Conservation (phyloP, 1,140 invertebrate species). For the Trichomalopsis sarcophagae region DNA sequence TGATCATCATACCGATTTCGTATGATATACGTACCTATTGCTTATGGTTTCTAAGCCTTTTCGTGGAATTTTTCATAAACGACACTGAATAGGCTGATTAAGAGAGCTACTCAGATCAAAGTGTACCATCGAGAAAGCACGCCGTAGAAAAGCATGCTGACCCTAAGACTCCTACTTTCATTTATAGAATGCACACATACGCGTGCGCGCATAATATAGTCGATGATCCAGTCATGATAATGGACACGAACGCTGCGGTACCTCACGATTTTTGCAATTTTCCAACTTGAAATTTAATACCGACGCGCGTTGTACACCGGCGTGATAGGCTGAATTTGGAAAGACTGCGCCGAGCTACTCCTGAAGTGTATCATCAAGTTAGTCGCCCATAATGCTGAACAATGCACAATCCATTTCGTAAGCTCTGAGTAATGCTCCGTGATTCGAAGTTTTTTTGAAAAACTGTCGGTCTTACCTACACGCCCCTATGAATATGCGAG, state of each 20-base stretch:
- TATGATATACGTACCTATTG: too few relatives aligned
- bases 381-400: neutral
- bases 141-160: neutral
- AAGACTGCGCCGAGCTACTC: neutral
- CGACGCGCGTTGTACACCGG: neutral
- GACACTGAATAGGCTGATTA: neutral
- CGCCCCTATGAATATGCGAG: neutral
- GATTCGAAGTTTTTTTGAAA: neutral
- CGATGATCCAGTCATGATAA: neutral
- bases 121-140: neutral
- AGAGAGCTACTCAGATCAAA: neutral
- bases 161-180: neutral
- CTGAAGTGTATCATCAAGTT: neutral
- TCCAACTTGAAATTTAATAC: neutral
- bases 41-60: too few relatives aligned
- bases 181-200: neutral
- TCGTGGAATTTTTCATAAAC: too few relatives aligned
- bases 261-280: neutral
- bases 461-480: neutral
- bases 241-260: neutral
- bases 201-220: neutral
- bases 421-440: neutral
- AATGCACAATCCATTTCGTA: neutral
- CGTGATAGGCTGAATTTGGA: neutral
- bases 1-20: too few relatives aligned